Conservation (phyloP, 2,113 vertebrate genomes). For the Verasper variegatus region DNA sequence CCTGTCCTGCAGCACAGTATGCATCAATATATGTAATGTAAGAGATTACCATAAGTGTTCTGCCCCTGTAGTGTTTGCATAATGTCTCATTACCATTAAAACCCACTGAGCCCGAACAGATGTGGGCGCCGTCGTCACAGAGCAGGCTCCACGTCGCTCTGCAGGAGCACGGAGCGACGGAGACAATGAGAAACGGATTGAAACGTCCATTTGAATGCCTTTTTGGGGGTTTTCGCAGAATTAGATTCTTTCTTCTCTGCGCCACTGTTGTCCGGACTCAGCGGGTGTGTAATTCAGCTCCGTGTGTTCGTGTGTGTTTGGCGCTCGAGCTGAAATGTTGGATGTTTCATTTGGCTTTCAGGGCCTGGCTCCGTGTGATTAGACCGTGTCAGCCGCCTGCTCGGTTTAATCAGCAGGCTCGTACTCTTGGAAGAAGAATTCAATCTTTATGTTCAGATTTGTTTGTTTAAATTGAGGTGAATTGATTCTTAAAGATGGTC, state of each 20-base stretch:
- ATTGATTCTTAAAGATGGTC: too few species aligned
- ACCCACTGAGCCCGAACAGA: background rate
- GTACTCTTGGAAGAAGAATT: too few species aligned
- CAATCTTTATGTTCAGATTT: too few species aligned
- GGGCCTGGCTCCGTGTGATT: too few species aligned
- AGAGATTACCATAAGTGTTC: background rate
- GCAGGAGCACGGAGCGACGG: background rate
- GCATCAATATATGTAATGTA: background rate
- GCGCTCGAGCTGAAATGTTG: too few species aligned
- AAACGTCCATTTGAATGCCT: background rate
- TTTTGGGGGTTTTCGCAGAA: background rate
- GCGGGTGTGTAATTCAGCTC: too few species aligned
- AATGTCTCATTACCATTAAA: background rate
- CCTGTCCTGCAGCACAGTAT: background rate
- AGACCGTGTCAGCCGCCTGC: too few species aligned
- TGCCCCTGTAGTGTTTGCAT: background rate
- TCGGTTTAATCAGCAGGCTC: too few species aligned
- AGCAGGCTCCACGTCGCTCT: background rate
- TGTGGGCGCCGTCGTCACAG: background rate
- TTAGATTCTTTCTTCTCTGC: background rate
- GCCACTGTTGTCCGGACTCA: too few species aligned
- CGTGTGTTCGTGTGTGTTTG: too few species aligned
- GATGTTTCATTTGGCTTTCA: too few species aligned
- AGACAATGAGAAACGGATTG: background rate
- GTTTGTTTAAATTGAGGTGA: too few species aligned